Conservation (phyloP, 1,140 invertebrate genomes). For the Paraescarpia echinospica region DNA sequence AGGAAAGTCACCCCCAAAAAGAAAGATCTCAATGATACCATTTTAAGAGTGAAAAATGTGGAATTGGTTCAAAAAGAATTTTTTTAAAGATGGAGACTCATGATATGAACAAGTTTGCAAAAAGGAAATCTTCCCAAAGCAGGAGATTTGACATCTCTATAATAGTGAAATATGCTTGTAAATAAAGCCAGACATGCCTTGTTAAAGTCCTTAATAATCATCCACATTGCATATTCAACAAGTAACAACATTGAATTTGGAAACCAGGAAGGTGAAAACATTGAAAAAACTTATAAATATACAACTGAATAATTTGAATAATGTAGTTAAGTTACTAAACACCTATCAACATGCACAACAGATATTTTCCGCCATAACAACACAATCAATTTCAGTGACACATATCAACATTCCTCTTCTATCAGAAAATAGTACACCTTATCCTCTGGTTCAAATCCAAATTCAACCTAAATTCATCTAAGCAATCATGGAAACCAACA, state of each 20-base stretch:
- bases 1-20: too few relatives aligned
- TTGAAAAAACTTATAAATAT: not conserved
- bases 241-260: not conserved
- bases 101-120: too few relatives aligned
- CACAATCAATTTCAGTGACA: not conserved
- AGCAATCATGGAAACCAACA: not conserved
- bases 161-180: not conserved
- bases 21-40: too few relatives aligned
- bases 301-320: not conserved
- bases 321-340: not conserved
- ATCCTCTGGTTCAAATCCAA: not conserved
- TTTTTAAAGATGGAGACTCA: too few relatives aligned
- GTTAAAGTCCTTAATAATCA: not conserved
- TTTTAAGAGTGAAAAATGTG: too few relatives aligned
- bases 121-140: too few relatives aligned
- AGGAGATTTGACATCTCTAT: not conserved
- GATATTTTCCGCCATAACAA: not conserved
- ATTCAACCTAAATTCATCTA: not conserved
- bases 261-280: not conserved
- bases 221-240: not conserved
- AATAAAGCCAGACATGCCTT: too few relatives aligned
- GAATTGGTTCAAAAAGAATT: too few relatives aligned
- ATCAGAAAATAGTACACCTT: not conserved
- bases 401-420: not conserved
- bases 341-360: not conserved